Percentiles rank a stretch among this genome's conserved stretches.
phyloP scores from a whole-genome alignment of 2,113 vertebrate species.

The Hystrix brachyura region DNA sequence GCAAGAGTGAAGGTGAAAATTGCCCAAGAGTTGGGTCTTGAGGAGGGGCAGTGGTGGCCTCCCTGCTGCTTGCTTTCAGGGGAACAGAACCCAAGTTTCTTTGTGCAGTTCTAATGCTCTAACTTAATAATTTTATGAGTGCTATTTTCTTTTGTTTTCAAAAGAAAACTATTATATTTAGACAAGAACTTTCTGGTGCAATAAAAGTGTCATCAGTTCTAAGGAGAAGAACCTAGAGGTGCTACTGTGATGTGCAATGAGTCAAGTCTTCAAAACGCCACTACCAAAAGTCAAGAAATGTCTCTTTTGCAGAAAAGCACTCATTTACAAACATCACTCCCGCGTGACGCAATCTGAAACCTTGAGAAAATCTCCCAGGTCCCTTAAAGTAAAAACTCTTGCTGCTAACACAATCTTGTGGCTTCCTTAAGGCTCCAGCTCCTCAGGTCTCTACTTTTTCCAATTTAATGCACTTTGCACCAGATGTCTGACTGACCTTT shows the following conservation, averaged over 20 bases:
- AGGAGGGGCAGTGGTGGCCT: not conserved
- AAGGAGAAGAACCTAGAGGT: slow-evolving; percentile 5
- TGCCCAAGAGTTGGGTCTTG: not conserved
- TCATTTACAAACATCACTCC: not conserved
- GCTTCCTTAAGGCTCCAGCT: not conserved
- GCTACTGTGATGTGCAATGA: not conserved
- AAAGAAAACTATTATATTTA: not conserved
- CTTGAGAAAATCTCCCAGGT: not conserved
- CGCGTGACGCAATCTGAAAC: not conserved
- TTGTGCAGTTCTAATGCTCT: not conserved
- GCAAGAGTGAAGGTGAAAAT: not conserved
- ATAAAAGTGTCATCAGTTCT: not conserved
- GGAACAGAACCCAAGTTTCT: not conserved
- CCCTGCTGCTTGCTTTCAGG: not conserved
- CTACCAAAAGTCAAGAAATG: slow-evolving; percentile 3
- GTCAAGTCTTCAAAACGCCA: not conserved
- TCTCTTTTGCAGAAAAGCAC: not conserved
- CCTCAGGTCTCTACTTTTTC: not conserved
- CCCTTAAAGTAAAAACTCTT: not conserved
- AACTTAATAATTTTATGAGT: not conserved
- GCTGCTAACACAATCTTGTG: not conserved
- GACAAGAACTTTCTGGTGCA: not conserved
- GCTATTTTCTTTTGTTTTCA: not conserved
- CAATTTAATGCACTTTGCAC: not conserved
- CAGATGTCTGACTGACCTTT: not conserved